These are phyloP conservation scores for Arctia plantaginis DNA, from an alignment of 2,888 invertebrate species.

Conservation along the genomic window DNA sequence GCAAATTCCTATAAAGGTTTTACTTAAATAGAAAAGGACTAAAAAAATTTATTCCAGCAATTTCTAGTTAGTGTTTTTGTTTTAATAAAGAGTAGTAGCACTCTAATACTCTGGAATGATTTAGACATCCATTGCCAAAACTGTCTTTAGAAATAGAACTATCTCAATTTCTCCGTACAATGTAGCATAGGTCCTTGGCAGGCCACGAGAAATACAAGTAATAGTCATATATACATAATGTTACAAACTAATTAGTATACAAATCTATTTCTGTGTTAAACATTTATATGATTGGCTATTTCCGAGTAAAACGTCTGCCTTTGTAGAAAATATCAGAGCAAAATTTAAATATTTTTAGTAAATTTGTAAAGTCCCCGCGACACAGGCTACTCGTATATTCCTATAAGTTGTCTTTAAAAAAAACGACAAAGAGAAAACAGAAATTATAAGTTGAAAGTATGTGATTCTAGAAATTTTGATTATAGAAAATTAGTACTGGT, in stretches of 20 bases:
- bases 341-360: too few relatives aligned
- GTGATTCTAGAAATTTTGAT: too few relatives aligned
- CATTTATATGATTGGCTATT: too few relatives aligned
- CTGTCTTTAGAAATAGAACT: slow-evolving; percentile 28
- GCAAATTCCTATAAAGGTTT: background rate
- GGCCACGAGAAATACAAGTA: background rate
- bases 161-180: slow-evolving; percentile 25
- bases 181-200: slow-evolving; percentile 24
- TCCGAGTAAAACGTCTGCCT: too few relatives aligned
- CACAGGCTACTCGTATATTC: too few relatives aligned
- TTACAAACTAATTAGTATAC: background rate
- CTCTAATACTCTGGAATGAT: slow-evolving; percentile 20
- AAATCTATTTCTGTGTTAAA: background rate
- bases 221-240: background rate
- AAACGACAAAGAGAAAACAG: too few relatives aligned
- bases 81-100: background rate
- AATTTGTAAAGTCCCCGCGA: too few relatives aligned
- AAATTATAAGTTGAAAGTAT: too few relatives aligned
- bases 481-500: too few relatives aligned
- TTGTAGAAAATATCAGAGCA: too few relatives aligned
- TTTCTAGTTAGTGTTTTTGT: too few relatives aligned
- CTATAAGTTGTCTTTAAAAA: too few relatives aligned
- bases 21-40: background rate
- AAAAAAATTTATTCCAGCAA: background rate
- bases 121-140: slow-evolving; percentile 27